Percentiles rank a stretch among this genome's conserved stretches.
Evolutionary conservation across 2,113 vertebrate genomes (phyloP).

Genomic region (Orthonyx spaldingii): DNA sequence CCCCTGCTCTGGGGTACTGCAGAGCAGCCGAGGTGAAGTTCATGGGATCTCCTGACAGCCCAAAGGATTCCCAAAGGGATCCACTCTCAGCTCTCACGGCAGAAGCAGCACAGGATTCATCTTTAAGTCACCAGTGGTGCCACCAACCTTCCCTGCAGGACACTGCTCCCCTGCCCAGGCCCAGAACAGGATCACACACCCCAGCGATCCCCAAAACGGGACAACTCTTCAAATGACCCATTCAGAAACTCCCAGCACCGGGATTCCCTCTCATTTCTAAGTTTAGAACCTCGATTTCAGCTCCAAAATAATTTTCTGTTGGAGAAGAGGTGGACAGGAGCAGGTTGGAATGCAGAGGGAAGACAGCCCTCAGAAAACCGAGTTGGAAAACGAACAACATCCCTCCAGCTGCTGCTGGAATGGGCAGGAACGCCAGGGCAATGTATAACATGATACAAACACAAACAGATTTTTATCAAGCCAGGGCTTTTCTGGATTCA

Average conservation of each 20-base stretch:
- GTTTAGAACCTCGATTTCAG: neutral
- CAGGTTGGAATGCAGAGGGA: neutral
- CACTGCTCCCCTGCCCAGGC: neutral
- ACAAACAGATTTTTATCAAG: neutral
- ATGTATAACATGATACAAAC: fast-evolving
- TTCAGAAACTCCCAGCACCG: neutral
- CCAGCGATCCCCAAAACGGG: fast-evolving
- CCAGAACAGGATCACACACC: fast-evolving
- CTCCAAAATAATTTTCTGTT: neutral
- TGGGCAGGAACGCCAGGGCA: neutral
- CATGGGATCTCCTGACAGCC: neutral
- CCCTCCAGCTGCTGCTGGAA: neutral
- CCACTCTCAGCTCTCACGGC: neutral
- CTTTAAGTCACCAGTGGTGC: neutral
- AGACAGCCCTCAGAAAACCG: fast-evolving
- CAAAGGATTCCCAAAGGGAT: neutral
- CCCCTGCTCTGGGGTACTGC: neutral
- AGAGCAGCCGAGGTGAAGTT: neutral
- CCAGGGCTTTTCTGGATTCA: neutral
- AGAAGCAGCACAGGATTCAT: neutral
- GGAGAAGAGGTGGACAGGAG: neutral
- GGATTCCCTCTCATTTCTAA: neutral
- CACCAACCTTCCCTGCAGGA: neutral
- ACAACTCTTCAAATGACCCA: fast-evolving
- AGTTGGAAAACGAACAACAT: fast-evolving